Evolutionary conservation across 1,140 invertebrate genomes (phyloP).

Genomic region (Drosophila kepulauana): DNA sequence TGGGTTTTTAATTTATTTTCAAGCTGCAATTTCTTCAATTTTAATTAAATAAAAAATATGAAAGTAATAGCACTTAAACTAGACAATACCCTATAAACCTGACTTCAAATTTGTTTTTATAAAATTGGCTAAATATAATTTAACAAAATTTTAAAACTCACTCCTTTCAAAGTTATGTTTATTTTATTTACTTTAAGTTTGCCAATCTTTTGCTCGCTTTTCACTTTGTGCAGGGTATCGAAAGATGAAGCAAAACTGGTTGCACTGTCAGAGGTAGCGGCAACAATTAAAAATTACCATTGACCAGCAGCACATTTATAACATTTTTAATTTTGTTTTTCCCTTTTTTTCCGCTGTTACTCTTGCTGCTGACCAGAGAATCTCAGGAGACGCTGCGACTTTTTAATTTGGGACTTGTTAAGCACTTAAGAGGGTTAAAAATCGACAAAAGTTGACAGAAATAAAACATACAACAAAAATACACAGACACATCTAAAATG

Average conservation of each 20-base stretch:
- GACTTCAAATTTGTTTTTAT: too few relatives aligned
- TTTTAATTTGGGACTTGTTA: conserved; percentile 80
- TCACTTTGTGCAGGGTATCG: background rate
- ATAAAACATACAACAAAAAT: conserved; percentile 27
- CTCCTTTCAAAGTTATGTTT: too few relatives aligned
- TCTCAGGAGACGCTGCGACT: conserved; percentile 67
- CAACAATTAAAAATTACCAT: conserved; percentile 75
- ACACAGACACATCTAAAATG: conserved; percentile 16
- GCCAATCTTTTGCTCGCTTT: background rate
- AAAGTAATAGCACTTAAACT: too few relatives aligned
- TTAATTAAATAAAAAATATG: conserved; percentile 62
- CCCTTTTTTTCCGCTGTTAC: conserved; percentile 4
- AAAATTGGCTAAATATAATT: too few relatives aligned
- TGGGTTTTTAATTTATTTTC: conserved; percentile 43
- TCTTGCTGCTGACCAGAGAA: conserved; percentile 53
- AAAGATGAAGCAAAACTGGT: background rate
- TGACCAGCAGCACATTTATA: conserved; percentile 75
- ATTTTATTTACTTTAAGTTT: background rate
- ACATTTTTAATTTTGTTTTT: conserved; percentile 60
- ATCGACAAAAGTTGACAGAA: conserved; percentile 76
- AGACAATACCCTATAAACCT: conserved; percentile 4
- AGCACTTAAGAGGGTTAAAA: conserved; percentile 80
- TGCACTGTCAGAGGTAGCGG: conserved; percentile 10
- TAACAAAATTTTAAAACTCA: too few relatives aligned
- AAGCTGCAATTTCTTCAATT: conserved; percentile 36